A percentile compares a stretch with the other conserved stretches of the same genome.
These are phyloP conservation scores for Pseudomyrmex cubaensis DNA, from an alignment of 1,140 invertebrate genomes.

Conservation along the genomic window DNA sequence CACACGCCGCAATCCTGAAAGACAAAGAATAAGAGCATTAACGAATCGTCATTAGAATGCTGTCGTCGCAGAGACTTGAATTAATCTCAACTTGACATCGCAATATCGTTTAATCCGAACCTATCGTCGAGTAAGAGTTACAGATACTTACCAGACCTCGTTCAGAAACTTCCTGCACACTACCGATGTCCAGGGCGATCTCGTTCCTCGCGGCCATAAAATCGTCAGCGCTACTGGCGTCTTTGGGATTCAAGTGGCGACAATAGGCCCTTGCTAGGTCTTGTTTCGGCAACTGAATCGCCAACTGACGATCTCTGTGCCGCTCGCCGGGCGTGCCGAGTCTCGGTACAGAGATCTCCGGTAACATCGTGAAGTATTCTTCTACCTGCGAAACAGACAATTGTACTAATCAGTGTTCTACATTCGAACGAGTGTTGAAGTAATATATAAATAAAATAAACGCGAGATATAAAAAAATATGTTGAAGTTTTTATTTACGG, in stretches of 20 bases:
- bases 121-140: not conserved
- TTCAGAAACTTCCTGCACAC: slow-evolving; percentile 86
- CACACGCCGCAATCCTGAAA: slow-evolving; percentile 88
- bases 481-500: too few species aligned
- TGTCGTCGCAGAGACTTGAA: not conserved
- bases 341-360: slow-evolving; percentile 91
- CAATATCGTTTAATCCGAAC: not conserved
- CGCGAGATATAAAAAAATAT: not conserved
- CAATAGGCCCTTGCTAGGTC: slow-evolving; percentile 96
- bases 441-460: not conserved
- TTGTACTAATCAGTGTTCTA: not conserved
- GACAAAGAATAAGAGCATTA: slow-evolving; percentile 32
- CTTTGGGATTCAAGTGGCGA: slow-evolving; percentile 92
- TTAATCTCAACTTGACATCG: slow-evolving; percentile 4
- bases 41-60: not conserved
- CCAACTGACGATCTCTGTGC: slow-evolving; percentile 92
- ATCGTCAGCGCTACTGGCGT: slow-evolving; percentile 92
- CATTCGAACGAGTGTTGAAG: not conserved
- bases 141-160: slow-evolving; percentile 84
- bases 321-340: slow-evolving; percentile 92
- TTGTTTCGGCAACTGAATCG: slow-evolving; percentile 96
- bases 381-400: slow-evolving; percentile 83
- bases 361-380: slow-evolving; percentile 90
- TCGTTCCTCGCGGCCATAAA: slow-evolving; percentile 97
- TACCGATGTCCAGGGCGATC: slow-evolving; percentile 97